A percentile compares a stretch with the other conserved stretches of the same genome.
These are phyloP conservation scores for Hippotragus niger DNA, from an alignment of 2,113 vertebrate genomes.

Conservation along the genomic window DNA sequence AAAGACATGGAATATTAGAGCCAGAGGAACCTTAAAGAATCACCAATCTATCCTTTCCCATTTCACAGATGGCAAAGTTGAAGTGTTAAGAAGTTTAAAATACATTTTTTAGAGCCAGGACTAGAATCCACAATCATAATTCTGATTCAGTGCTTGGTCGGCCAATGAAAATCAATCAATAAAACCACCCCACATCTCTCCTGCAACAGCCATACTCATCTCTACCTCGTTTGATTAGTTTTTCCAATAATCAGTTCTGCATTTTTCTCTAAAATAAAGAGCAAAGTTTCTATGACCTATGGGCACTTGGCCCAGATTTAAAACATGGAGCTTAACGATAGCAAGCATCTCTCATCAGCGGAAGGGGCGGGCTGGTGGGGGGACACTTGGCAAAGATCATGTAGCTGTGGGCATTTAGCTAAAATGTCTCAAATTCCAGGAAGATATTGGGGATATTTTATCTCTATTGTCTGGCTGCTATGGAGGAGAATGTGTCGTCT, in stretches of 20 bases:
- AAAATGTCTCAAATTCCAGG: constrained; percentile 35
- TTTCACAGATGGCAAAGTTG: constrained; percentile 25
- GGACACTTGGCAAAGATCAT: not conserved
- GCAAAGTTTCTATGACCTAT: not conserved
- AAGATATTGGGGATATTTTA: constrained; percentile 13
- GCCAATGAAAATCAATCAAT: not conserved
- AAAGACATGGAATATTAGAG: not conserved
- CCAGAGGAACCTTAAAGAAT: not conserved
- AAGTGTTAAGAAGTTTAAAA: not conserved
- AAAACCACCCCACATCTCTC: not conserved
- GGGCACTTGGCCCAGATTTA: constrained; percentile 8
- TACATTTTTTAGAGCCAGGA: not conserved
- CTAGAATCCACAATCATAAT: not conserved
- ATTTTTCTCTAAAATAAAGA: constrained; percentile 31
- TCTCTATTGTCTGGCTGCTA: constrained; percentile 35
- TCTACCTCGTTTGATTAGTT: not conserved
- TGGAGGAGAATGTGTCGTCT: constrained; percentile 26
- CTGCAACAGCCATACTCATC: not conserved
- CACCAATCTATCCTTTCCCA: not conserved
- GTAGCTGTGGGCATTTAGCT: not conserved
- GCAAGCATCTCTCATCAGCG: constrained; percentile 9
- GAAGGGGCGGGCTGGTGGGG: not conserved
- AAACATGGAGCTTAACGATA: constrained; percentile 5
- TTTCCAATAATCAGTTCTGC: not conserved
- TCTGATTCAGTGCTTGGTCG: not conserved